Conservation (phyloP, 2,888 invertebrate species). For the Troides aeacus region DNA sequence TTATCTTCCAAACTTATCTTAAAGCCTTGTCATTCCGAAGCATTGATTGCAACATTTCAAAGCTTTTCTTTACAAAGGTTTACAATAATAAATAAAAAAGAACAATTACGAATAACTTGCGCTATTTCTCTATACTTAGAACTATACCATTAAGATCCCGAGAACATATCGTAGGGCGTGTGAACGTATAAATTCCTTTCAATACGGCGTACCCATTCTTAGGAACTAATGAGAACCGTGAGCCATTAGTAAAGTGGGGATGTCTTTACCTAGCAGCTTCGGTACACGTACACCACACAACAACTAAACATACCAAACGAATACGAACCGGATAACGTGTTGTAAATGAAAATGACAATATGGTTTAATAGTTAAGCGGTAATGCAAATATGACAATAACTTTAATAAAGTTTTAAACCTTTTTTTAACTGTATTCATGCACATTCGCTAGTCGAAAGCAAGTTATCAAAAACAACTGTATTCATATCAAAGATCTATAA, state of each 20-base stretch:
- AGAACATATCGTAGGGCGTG: not conserved
- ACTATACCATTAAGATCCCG: not conserved
- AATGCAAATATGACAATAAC: too few species aligned
- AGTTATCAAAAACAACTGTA: too few species aligned
- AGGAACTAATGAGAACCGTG: constrained; percentile 10
- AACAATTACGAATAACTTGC: not conserved
- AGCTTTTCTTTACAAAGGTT: too few species aligned
- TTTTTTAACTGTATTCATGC: too few species aligned
- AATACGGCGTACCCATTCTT: constrained; percentile 3
- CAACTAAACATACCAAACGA: not conserved
- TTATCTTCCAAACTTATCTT: too few species aligned
- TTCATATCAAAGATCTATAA: too few species aligned
- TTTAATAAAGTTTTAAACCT: too few species aligned
- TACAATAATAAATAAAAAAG: not conserved
- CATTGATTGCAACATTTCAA: too few species aligned
- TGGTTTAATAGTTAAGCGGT: too few species aligned
- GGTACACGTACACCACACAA: not conserved
- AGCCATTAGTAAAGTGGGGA: constrained; percentile 11
- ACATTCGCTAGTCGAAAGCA: too few species aligned
- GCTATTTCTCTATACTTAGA: not conserved
- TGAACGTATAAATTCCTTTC: constrained; percentile 10
- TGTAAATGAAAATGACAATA: not conserved
- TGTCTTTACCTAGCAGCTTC: constrained; percentile 1
- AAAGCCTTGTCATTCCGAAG: too few species aligned
- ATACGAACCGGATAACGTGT: not conserved